Conservation (phyloP, 2,113 vertebrate genomes). For the Neogobius melanostomus region DNA sequence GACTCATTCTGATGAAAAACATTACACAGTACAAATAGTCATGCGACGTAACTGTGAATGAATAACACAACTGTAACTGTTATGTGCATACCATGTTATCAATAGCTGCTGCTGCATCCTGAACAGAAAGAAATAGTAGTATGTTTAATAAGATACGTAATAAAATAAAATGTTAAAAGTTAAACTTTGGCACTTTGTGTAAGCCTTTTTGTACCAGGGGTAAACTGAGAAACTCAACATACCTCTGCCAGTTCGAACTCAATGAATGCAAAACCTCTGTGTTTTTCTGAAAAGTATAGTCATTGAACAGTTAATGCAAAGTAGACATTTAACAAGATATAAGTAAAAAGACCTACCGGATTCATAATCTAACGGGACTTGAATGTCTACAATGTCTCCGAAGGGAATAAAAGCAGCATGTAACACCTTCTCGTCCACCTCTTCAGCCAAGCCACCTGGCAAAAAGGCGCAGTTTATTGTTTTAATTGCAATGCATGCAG, state of each 20-base stretch:
- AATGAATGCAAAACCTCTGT: constrained; percentile 95
- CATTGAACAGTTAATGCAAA: not conserved
- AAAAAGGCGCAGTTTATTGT: not conserved
- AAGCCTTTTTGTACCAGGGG: not conserved
- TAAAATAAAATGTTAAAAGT: no score
- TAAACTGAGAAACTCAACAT: constrained; percentile 43
- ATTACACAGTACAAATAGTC: not conserved
- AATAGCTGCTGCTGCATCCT: constrained; percentile 96
- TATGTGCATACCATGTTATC: constrained; percentile 89
- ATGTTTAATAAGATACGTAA: not conserved
- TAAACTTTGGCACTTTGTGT: not conserved
- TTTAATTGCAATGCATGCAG: not conserved
- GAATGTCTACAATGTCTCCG: constrained; percentile 94
- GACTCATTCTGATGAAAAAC: constrained; percentile 85
- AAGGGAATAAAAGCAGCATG: constrained; percentile 97
- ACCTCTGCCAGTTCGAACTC: constrained; percentile 97
- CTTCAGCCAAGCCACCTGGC: constrained; percentile 93
- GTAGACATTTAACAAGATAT: not conserved
- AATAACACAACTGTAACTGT: not conserved
- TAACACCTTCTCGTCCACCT: constrained; percentile 94
- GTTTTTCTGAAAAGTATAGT: constrained; percentile 83
- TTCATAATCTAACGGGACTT: constrained; percentile 97
- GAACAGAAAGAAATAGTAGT: not conserved
- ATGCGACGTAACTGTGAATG: not conserved
- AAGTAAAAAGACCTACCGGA: constrained; percentile 77